Evolutionary conservation across 2,888 invertebrate species (phyloP), one percentile per base, ranked within the genome.

Genomic region (Trileptium ribeirensis): DNA sequence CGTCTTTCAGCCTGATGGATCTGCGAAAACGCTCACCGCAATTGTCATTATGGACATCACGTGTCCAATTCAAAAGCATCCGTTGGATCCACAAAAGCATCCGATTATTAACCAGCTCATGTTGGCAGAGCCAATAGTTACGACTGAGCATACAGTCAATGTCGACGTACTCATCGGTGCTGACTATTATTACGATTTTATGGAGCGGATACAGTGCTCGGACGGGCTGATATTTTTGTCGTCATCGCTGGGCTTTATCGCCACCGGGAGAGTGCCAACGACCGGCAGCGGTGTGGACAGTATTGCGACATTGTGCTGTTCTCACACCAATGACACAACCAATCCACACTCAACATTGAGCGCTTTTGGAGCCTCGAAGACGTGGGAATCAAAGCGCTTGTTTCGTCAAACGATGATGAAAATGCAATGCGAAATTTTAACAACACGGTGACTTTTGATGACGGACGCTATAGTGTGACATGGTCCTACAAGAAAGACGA

Each of bases 151-250:
- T 3, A 37, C 8, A 38, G 77, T 75, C n/a, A 8, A 3, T 75
- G 38, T 36, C n/a, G 77, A 75, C 37, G 8, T 75, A 24, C n/a
- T 75, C 8, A 37, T 75, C n/a, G 77, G 77, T 8, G 36, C 15
- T 38, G 77, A 75, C 77, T 75, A 75, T 36, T 75, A 75, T n/a
- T 75, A 34, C 38, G 51, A 51, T 8, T 75, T 51, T 38, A 39
- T 75, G 2, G 39, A 34, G 39, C 36, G 77, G 39, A n/a, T 75
- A 2, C 36, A 75, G n/a, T 39, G 36, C 8, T n/a, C 36, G 8
- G 77, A 75, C n/a, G 77, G 77, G 3, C 39, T 75, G 37, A 2
- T 75, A 29, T 24, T 75, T n/a, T 39, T 75, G 37, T 24, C n/a
- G 38, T 75, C 77, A n/a, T 33, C 36, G n/a, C 39, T 75, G 8